Evolutionary conservation across 2,113 vertebrate species (phyloP).

Genomic region (Montifringilla adamsi): DNA sequence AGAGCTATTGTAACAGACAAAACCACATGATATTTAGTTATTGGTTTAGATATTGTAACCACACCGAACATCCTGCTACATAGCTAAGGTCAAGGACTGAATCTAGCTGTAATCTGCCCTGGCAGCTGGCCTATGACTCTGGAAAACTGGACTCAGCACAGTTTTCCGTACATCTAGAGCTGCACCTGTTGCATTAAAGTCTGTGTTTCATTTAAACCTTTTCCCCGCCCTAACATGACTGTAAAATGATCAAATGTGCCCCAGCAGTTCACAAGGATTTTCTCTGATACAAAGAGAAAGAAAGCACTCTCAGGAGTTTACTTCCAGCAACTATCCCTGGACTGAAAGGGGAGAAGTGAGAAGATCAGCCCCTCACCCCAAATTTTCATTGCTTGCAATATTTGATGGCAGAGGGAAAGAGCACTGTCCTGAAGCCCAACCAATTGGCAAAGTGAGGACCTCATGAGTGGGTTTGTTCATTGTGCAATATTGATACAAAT

Average conservation of each 20-base stretch:
- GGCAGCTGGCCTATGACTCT: not conserved
- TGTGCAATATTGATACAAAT: not conserved
- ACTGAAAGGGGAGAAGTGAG: not conserved
- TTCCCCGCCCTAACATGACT: not conserved
- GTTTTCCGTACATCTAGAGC: not conserved
- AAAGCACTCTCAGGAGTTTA: not conserved
- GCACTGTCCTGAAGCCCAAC: not conserved
- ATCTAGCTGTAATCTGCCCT: not conserved
- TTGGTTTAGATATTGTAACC: not conserved
- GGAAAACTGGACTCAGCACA: not conserved
- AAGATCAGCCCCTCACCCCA: not conserved
- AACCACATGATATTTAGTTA: not conserved
- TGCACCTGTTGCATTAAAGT: not conserved
- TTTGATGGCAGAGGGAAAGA: not conserved
- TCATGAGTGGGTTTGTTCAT: not conserved
- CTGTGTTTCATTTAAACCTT: not conserved
- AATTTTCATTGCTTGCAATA: not conserved
- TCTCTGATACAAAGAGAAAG: not conserved
- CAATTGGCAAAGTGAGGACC: not conserved
- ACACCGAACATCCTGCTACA: not conserved
- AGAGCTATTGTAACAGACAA: not conserved
- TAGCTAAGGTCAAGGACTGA: not conserved
- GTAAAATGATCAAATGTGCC: not conserved
- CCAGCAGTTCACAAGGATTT: not conserved
- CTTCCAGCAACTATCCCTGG: not conserved